Conservation (phyloP, 2,113 vertebrate species). For the Butorides virescens region DNA sequence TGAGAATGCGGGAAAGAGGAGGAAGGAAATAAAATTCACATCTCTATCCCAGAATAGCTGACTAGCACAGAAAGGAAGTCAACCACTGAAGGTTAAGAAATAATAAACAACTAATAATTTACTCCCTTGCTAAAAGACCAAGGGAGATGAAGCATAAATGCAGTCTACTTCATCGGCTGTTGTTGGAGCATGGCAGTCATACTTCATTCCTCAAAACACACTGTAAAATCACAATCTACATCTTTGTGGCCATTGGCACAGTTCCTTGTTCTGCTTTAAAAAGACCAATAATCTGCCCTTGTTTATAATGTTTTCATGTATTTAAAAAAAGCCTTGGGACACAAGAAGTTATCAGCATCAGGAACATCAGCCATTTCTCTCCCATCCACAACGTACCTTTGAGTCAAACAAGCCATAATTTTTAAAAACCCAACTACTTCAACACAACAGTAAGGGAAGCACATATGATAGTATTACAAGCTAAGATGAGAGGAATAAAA, state of each 20-base stretch:
- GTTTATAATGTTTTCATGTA: not conserved
- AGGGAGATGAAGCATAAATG: slow-evolving; percentile 19
- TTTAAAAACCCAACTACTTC: not conserved
- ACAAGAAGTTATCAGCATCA: not conserved
- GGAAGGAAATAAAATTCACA: not conserved
- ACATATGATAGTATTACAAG: not conserved
- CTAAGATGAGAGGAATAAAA: not conserved
- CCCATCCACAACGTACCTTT: not conserved
- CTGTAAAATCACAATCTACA: slow-evolving; percentile 2
- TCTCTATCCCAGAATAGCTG: not conserved
- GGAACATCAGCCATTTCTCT: not conserved
- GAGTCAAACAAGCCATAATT: not conserved
- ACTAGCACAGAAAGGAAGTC: slow-evolving; percentile 14
- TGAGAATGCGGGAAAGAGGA: not conserved
- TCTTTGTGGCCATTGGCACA: slow-evolving; percentile 17
- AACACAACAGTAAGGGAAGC: not conserved
- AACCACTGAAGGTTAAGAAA: slow-evolving; percentile 37
- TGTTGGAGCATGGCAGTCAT: not conserved
- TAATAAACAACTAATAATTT: slow-evolving; percentile 46
- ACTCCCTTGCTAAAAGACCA: slow-evolving; percentile 4
- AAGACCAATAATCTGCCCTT: not conserved
- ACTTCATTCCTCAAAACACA: not conserved
- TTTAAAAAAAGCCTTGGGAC: slow-evolving; percentile 6
- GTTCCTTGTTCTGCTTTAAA: slow-evolving; percentile 5
- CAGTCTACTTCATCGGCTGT: not conserved